Evolutionary conservation across 2,113 vertebrate genomes (phyloP).

Genomic region (Cyanoramphus novaezelandiae): DNA sequence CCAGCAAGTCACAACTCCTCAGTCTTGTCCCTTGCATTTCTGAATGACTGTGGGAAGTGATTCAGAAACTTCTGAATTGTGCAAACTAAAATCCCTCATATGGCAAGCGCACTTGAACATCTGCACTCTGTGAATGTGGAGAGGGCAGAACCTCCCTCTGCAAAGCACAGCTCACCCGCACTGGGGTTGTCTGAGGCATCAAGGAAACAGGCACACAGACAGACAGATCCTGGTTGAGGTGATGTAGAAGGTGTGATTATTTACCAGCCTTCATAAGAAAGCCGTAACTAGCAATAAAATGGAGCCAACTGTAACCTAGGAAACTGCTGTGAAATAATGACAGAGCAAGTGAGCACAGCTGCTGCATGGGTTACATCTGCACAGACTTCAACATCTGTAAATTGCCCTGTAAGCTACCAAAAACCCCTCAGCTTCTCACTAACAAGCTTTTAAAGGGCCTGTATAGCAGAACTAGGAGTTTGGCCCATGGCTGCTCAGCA

Average conservation of each 20-base stretch:
- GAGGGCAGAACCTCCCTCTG: background rate
- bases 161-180: fast-evolving
- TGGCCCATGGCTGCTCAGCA: background rate
- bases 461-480: background rate
- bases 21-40: background rate
- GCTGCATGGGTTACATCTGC: background rate
- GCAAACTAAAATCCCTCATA: background rate
- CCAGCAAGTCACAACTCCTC: background rate
- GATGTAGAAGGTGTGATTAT: background rate
- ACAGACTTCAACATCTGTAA: background rate
- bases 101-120: background rate
- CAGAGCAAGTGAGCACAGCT: background rate
- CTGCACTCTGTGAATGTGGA: background rate
- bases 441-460: background rate
- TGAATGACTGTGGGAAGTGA: background rate
- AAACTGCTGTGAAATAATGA: constrained; percentile 11
- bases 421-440: fast-evolving
- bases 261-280: background rate
- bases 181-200: background rate
- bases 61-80: background rate
- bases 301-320: background rate
- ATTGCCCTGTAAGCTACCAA: background rate
- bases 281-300: background rate
- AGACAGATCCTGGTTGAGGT: background rate
- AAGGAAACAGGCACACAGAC: background rate